Conservation (phyloP, 2,797 vertebrate genomes). For the Pogoniulus pusillus region DNA sequence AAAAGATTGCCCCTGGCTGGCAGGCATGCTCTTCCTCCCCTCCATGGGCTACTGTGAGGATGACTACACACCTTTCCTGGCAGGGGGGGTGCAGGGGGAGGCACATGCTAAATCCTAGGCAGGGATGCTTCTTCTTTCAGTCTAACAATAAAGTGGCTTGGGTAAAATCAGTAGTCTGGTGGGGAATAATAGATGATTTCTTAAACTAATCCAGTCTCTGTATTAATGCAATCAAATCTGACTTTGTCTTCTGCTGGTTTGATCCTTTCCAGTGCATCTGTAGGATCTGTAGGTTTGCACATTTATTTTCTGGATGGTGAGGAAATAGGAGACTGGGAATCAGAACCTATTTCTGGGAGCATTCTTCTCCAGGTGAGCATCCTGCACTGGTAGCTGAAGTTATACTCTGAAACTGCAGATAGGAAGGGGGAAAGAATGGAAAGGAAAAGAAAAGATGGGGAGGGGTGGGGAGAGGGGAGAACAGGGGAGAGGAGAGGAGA, state of each 20-base stretch:
- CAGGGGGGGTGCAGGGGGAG: neutral
- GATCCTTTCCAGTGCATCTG: neutral
- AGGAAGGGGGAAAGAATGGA: neutral
- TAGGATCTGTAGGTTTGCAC: neutral
- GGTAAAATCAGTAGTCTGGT: neutral
- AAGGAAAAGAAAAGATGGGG: no score
- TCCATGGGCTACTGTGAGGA: neutral
- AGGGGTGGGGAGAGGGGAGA: no score
- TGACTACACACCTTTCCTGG: neutral
- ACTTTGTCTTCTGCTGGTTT: neutral
- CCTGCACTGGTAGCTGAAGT: neutral
- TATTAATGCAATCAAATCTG: neutral
- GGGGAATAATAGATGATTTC: neutral
- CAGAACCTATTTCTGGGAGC: neutral
- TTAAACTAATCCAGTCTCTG: neutral
- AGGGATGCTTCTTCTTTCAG: neutral
- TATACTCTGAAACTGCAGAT: neutral
- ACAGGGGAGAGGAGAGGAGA: no score
- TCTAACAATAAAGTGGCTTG: rapidly evolving
- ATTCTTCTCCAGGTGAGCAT: neutral
- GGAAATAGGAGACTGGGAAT: neutral
- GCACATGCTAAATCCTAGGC: neutral
- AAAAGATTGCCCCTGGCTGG: neutral
- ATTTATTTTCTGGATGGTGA: neutral
- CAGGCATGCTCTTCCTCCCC: neutral